Conservation (phyloP, 1,140 invertebrate species). For the Antheraea pernyi region DNA sequence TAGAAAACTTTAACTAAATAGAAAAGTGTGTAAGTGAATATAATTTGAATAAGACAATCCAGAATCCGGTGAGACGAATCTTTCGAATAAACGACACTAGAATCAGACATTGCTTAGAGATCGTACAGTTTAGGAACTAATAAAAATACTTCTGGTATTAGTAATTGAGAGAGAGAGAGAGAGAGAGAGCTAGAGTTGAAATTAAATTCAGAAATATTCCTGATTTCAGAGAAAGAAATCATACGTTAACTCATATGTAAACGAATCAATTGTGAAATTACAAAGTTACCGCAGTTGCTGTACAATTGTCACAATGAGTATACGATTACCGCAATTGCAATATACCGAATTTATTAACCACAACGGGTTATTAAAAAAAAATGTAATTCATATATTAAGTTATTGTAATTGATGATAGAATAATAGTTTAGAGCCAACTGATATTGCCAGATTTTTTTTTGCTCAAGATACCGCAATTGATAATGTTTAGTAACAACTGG, state of each 20-base stretch:
- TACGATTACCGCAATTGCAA: neutral
- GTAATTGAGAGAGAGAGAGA: neutral
- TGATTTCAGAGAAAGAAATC: neutral
- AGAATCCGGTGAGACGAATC: constrained; percentile 10
- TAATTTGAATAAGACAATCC: constrained; percentile 33
- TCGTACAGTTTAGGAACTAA: constrained; percentile 8
- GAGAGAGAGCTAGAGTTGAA: neutral
- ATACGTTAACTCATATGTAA: neutral
- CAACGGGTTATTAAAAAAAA: too few species aligned
- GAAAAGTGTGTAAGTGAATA: constrained; percentile 45
- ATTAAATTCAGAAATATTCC: neutral
- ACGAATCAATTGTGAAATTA: neutral
- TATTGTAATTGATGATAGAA: too few species aligned
- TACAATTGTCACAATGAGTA: neutral
- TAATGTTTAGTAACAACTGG: too few species aligned
- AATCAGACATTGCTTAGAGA: constrained; percentile 5
- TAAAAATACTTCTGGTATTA: neutral
- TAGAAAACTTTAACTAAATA: constrained; percentile 51
- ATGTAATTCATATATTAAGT: too few species aligned
- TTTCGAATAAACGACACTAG: neutral
- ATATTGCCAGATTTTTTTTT: too few species aligned
- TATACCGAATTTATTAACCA: neutral
- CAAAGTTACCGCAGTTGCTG: neutral
- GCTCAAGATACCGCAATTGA: neutral
- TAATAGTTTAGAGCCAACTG: too few species aligned